Base-by-base conservation (phyloP, 2,113 vertebrate genomes). In the Orthonyx spaldingii region DNA sequence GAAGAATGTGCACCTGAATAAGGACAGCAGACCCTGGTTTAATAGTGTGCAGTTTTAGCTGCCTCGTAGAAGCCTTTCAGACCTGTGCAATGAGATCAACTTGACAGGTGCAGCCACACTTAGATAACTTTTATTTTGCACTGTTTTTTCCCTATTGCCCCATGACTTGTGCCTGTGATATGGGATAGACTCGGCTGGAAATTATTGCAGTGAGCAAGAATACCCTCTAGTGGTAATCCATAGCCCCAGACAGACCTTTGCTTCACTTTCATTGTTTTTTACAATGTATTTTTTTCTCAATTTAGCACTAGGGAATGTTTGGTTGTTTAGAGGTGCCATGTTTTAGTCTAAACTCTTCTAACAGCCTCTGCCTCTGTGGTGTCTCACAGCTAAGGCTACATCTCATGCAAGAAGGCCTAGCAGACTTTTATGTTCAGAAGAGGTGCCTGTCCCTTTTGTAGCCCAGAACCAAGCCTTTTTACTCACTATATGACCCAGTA, bases 321-420 rank as follows among this genome's bases (percentile, higher is more conserved):
- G 10, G 15, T 5, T 63, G 7, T 49, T 95, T 65, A 41, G 9
- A 84, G 32, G 12, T 5, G 19, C n/a, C n/a, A n/a, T n/a, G n/a
- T n/a, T n/a, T 39, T 37, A 27, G 4, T 18, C 23, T 44, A 53
- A 90, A 52, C 9, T 77, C 41, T 32, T 9, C 18, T 28, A 86
- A 8, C n/a, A 83, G 9, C 28, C 28, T 80, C 41, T 78, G 19
- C 37, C 33, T 16, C 32, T 69, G 17, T 37, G n/a, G 7, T 30
- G 28, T 3, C 27, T 7, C 11, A 35, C n/a, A n/a, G n/a, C n/a
- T n/a, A n/a, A n/a, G 24, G 33, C 46, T 49, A 0, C 27, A 9
- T 22, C 32, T 65, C 7, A 1, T 13, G 5, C 50, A 52, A 33
- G 59, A 59, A 27, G 26, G 16, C 5, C 11, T 28, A 41, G 14